A percentile compares a stretch with the other conserved stretches of the same genome.
Evolutionary conservation across 2,888 invertebrate species (phyloP).

Genomic region (Dynastes maya): DNA sequence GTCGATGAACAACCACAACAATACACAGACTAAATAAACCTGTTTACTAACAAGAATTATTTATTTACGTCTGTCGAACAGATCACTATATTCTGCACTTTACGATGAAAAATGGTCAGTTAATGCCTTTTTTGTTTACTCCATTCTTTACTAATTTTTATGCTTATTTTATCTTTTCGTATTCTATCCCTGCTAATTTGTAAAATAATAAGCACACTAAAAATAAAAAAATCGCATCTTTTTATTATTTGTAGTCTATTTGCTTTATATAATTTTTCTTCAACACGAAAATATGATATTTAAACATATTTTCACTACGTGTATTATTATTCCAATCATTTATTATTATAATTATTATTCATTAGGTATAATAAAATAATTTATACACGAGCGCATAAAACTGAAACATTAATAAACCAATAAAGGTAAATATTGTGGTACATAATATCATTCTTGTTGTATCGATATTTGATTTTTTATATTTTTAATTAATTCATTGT

Average conservation of each 20-base stretch:
- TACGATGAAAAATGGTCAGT: slow-evolving; percentile 19
- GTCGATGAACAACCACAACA: slow-evolving; percentile 17
- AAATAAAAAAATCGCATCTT: slow-evolving; percentile 56
- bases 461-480: not conserved
- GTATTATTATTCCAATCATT: no score
- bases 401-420: no score
- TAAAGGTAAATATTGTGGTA: no score
- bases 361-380: not conserved
- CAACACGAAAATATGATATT: not conserved
- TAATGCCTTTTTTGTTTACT: slow-evolving; percentile 15
- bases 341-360: not conserved
- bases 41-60: slow-evolving; percentile 14
- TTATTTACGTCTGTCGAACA: slow-evolving; percentile 24
- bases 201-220: slow-evolving; percentile 63
- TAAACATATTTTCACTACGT: not conserved
- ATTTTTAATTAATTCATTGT: slow-evolving; percentile 24
- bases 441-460: not conserved
- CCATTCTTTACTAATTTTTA: slow-evolving; percentile 10
- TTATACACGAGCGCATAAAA: not conserved
- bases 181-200: slow-evolving; percentile 63
- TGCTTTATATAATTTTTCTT: slow-evolving; percentile 56
- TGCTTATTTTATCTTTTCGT: slow-evolving; percentile 5
- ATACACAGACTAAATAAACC: slow-evolving; percentile 26
- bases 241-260: slow-evolving; percentile 55
- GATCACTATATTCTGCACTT: slow-evolving; percentile 7